Base-by-base conservation (phyloP, 2,797 vertebrate genomes). In the Loriculus beryllinus region DNA sequence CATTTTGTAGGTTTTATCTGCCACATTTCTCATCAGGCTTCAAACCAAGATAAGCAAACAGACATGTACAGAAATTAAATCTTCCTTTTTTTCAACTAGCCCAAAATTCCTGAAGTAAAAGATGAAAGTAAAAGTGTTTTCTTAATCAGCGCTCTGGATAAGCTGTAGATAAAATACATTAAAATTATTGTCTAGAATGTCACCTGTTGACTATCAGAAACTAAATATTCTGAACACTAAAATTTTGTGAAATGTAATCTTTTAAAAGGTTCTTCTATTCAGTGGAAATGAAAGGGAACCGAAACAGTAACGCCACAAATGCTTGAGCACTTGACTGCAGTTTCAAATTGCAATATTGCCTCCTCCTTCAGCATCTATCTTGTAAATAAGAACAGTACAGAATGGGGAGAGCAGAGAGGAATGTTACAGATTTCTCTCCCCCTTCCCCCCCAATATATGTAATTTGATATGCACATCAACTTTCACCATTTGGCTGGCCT, bases 401-500 rank as follows among this genome's bases (percentile, higher is more conserved):
- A 20, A n/a, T 29, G 7, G 2, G 33, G 15, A n/a, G 7, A 0
- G 8, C 3, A 6, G 4, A 7, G 13, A 3, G 2, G 3, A 8
- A 19, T 1, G 8, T 6, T 14, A 40, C 42, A 64, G 12, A 25
- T 37, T 19, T 59, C 42, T 84, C 2, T 9, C 12, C 2, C 9
- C 25, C 31, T 3, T 17, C 47, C 10, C 18, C 37, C 59, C 6
- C 12, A 20, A 20, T 22, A 17, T 35, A 35, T 35, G 56, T 57
- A 39, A 86, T 31, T 37, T n/a, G 23, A 78, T 11, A 65, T 0
- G 12, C 33, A 42, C 29, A 57, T 39, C 52, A 11, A 19, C 33
- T 39, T 82, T n/a, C 39, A 25, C 29, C 22, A 3, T 0, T 14
- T 12, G 15, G 14, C 40, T 52, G 74, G 39, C 25, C 28, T 60